phyloP scores from a whole-genome alignment of 1,140 invertebrate species.

The Drosophila sturtevanti region DNA sequence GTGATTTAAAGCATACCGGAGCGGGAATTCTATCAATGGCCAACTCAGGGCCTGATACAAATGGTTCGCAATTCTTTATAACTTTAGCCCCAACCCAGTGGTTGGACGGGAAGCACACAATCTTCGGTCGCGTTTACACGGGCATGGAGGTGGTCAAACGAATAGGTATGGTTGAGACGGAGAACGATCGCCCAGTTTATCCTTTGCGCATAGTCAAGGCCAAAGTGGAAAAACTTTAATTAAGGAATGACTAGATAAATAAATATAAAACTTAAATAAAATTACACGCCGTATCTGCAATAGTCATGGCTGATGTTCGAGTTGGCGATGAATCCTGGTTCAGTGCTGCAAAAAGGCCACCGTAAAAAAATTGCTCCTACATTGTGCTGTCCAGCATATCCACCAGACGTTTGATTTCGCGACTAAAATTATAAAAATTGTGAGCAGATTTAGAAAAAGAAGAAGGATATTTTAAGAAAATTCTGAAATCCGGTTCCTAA shows the following conservation, averaged over 20 bases:
- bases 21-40: constrained; percentile 88
- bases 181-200: constrained; percentile 95
- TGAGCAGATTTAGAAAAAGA: not conserved
- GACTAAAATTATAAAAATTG: constrained; percentile 63
- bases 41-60: constrained; percentile 97
- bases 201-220: constrained; percentile 93
- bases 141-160: constrained; percentile 96
- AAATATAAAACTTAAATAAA: constrained; percentile 33
- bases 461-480: not conserved
- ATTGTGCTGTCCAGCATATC: constrained; percentile 87
- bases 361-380: constrained; percentile 60
- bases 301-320: not conserved
- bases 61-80: constrained; percentile 99
- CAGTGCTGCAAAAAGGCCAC: not conserved
- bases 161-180: constrained; percentile 96
- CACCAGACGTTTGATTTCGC: constrained; percentile 87
- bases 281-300: constrained; percentile 24
- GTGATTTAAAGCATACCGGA: constrained; percentile 97
- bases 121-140: constrained; percentile 94
- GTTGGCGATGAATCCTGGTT: not conserved
- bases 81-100: constrained; percentile 98
- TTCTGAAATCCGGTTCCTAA: not conserved
- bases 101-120: constrained; percentile 98
- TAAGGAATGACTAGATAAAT: constrained; percentile 58
- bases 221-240: constrained; percentile 84